phyloP scores from a whole-genome alignment of 2,113 vertebrate species.

The Eidolon helvum region DNA sequence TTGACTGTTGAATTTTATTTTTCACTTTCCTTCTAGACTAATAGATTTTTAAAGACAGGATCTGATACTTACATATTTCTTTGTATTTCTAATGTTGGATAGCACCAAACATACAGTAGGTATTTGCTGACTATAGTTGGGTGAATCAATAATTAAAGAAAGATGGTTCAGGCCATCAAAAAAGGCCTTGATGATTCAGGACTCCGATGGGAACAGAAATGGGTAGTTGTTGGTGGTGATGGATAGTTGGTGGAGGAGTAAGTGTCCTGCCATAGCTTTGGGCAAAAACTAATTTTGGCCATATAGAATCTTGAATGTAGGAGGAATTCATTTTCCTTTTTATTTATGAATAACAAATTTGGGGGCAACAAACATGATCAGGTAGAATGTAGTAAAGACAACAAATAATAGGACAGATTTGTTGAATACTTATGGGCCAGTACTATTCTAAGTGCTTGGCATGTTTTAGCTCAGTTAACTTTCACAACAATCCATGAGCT shows the following conservation, averaged over 20 bases:
- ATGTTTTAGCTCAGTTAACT: not conserved
- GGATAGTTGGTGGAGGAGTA: not conserved
- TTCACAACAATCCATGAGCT: not conserved
- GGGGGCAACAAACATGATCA: not conserved
- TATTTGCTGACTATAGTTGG: not conserved
- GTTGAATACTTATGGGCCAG: not conserved
- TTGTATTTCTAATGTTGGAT: not conserved
- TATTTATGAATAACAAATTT: not conserved
- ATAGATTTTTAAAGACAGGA: not conserved
- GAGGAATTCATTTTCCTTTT: not conserved
- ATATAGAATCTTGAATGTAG: not conserved
- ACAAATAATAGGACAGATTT: not conserved
- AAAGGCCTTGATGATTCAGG: not conserved
- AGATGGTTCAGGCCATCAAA: not conserved
- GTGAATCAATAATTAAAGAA: not conserved
- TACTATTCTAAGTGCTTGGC: not conserved
- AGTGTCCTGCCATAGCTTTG: not conserved
- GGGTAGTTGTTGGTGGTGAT: not conserved
- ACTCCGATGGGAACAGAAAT: not conserved
- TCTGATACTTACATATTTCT: not conserved
- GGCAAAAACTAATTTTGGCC: not conserved
- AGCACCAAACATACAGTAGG: not conserved
- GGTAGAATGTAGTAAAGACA: not conserved
- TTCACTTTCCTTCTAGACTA: not conserved
- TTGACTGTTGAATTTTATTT: not conserved